Evolutionary conservation across 2,113 vertebrate genomes (phyloP), one percentile per base, ranked within the genome.

Genomic region (Brachyistius frenatus): DNA sequence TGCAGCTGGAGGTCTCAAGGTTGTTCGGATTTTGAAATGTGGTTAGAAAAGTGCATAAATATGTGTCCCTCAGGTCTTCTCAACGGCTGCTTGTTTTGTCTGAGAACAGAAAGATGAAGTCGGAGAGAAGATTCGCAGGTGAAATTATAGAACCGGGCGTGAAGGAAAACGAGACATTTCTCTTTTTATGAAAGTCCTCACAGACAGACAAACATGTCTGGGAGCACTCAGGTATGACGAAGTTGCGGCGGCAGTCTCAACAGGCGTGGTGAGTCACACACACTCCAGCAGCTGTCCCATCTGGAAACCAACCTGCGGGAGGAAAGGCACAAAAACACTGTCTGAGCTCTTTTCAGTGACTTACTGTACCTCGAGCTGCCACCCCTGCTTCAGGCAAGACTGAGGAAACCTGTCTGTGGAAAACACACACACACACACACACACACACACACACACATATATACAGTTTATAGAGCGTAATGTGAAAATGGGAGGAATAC

Each of bases 161-260:
- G 67, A 76, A 87, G 75, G 39, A 41, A 81, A 76, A 76, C 56
- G 55, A 85, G 39, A 36, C 52, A 35, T 55, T 61, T 74, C 39
- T 44, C 57, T 73, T 35, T 47, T 1, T 46, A 58, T 58, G 49
- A 78, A 63, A 80, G 37, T 69, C 78, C 69, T 37, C 62, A 57
- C 32, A 78, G 46, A 44, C 76, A 88, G 85, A 88, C 87, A 92
- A 89, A 91, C 80, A 87, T 92, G 90, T 93, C 93, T 90, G 74
- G 79, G 54, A 83, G 89, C 88, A 73, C 81, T 92, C 91, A 90
- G 83, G 91, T 89, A 88, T 92, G 89, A 92, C 85, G 49, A 10
- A 41, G 56, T 49, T 65, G 85, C 5, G 76, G 83, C 47, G 64
- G 55, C 71, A 16, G 81, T 92, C 80, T 88, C 70, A 62, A 41